These are phyloP conservation scores for Rallus limicola DNA, from an alignment of 2,113 vertebrate genomes.

Conservation along the genomic window DNA sequence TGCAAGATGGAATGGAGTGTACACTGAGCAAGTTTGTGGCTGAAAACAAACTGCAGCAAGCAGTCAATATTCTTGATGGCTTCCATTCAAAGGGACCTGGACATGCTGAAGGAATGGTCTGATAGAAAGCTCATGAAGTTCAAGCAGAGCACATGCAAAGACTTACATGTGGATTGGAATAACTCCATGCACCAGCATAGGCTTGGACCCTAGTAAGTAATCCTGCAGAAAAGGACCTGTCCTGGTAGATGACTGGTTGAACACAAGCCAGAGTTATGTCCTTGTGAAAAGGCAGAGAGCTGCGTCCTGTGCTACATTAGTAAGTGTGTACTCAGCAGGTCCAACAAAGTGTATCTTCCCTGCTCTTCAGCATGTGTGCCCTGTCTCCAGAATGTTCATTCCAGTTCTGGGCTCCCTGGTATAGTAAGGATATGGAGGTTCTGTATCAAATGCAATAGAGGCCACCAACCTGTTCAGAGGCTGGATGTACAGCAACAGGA, in stretches of 20 bases:
- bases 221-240: background rate
- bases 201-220: background rate
- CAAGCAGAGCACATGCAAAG: background rate
- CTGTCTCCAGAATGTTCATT: background rate
- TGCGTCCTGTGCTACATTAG: fast-evolving
- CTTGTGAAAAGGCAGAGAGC: background rate
- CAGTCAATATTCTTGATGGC: background rate
- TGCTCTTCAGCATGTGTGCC: background rate
- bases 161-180: background rate
- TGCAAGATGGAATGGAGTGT: background rate
- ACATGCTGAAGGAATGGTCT: background rate
- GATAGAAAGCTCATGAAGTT: background rate
- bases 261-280: background rate
- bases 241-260: background rate
- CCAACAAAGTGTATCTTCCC: background rate
- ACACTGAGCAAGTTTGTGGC: background rate
- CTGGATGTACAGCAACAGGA: background rate
- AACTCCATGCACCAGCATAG: background rate
- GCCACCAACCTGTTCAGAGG: background rate
- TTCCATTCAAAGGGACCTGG: background rate
- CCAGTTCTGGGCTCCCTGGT: background rate
- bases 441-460: background rate
- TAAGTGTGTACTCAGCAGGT: background rate
- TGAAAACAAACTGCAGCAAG: background rate
- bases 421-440: background rate